Conservation (phyloP, 2,113 vertebrate species). For the Eudyptes chrysolophus region DNA sequence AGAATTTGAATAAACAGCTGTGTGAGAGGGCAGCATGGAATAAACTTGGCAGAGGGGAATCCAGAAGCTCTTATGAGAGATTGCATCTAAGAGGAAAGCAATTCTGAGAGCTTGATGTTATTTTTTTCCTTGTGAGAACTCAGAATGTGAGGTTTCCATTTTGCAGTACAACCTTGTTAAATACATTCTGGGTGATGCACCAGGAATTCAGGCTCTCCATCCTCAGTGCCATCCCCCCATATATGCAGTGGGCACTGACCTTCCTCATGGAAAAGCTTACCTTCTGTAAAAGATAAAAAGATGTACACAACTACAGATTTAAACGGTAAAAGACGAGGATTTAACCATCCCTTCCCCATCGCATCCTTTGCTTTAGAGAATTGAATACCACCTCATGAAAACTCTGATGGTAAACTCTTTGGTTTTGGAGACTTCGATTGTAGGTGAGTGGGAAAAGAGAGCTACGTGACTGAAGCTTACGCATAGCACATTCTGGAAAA, state of each 20-base stretch:
- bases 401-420: neutral
- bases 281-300: neutral
- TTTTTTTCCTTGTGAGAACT: neutral
- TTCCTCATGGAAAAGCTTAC: neutral
- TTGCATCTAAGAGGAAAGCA: neutral
- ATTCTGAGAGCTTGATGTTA: neutral
- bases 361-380: neutral
- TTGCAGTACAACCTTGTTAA: neutral
- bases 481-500: rapidly evolving
- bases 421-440: neutral
- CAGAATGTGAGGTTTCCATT: neutral
- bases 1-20: neutral
- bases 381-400: neutral
- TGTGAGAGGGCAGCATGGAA: neutral
- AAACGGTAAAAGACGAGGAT: neutral
- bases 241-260: neutral
- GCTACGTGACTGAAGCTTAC: neutral
- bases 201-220: neutral
- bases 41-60: neutral
- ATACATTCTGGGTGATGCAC: neutral
- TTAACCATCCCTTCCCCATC: neutral
- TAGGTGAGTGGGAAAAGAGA: neutral
- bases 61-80: neutral
- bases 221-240: neutral
- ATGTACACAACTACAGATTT: too few relatives aligned